A percentile compares a stretch with the other conserved stretches of the same genome.
These are phyloP conservation scores for Dasypogon diadema DNA, from an alignment of 2,888 invertebrate species.

Conservation along the genomic window DNA sequence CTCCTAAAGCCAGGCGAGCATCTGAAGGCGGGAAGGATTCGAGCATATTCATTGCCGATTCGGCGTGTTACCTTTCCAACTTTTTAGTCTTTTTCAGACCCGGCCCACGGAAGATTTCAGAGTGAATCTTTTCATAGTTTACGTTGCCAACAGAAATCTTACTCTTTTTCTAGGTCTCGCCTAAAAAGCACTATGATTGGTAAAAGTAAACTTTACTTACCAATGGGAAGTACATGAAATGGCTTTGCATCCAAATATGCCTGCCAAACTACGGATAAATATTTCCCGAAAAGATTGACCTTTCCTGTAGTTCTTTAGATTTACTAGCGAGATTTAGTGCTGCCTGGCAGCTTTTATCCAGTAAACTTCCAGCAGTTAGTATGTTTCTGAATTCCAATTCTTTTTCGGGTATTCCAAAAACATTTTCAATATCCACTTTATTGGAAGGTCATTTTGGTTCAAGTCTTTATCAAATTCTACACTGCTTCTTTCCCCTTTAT, in stretches of 20 bases:
- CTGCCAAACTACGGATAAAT: conserved; percentile 92
- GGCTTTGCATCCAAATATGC: conserved; percentile 82
- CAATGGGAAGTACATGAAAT: conserved; percentile 69
- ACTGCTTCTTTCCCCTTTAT: conserved; percentile 48
- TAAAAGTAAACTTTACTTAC: conserved; percentile 51
- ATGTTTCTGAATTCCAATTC: conserved; percentile 87
- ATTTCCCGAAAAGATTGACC: conserved; percentile 91
- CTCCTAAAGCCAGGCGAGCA: conserved; percentile 85
- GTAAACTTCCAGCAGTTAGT: conserved; percentile 79
- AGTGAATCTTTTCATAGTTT: conserved; percentile 70
- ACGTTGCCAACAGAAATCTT: conserved; percentile 66
- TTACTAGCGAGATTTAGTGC: conserved; percentile 88
- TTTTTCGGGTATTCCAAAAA: conserved; percentile 75
- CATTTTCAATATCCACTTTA: conserved; percentile 71
- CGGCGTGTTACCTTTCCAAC: conserved; percentile 81
- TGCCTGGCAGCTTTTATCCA: conserved; percentile 86
- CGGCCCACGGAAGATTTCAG: conserved; percentile 75
- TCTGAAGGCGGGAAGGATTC: conserved; percentile 83
- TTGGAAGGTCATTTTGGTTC: conserved; percentile 67
- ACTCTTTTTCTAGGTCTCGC: conserved; percentile 65
- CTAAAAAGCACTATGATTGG: conserved; percentile 52
- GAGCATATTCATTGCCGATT: conserved; percentile 80
- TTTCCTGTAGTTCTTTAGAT: conserved; percentile 79
- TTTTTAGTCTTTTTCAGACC: conserved; percentile 81
- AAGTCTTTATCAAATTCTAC: conserved; percentile 63